Base-by-base conservation (phyloP, 2,888 invertebrate species). In the Melolontha melolontha region DNA sequence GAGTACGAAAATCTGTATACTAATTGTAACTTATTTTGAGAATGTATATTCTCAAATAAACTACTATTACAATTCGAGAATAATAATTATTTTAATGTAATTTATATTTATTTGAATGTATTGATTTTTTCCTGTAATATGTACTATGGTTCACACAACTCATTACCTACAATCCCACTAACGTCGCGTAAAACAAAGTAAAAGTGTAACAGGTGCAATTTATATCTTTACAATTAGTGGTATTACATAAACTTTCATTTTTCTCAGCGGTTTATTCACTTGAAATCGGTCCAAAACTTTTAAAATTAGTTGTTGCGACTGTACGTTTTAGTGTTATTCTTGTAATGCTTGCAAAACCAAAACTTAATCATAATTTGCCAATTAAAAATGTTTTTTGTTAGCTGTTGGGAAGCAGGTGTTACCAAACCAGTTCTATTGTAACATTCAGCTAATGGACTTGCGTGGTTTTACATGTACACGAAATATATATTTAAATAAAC, bases 371-470 rank as follows among this genome's bases (percentile, higher is more conserved):
- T 54, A 54, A 54, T 39, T 17, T 12, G 54, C 54, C 40, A 54
- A 54, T 54, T 54, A 40, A 54, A 22, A n/a, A 22, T n/a, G 1
- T 40, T 54, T 54, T 54, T 54, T 29, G 7, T 1, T 12, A 8
- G 57, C 12, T 11, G 39, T 11, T 42, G 41, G 4, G 22, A 7
- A 42, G 57, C 57, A 57, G 57, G 42, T 57, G 57, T 57, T 42
- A 22, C 42, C 42, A 57, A 57, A 57, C 57, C 42, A 57, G 57
- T 42, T 57, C 27, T n/a, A 42, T 42, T 42, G 42, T 44, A 42
- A 42, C 7, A 57, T 42, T 42, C 42, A 42, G 16, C 16, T 55
- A 42, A 27, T 14, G 22, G 16, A 27, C 27, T 12, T 14, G 27
- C 42, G 8, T n/a, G 11, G 41, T 17, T 57, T n/a, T 42, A 16